phyloP scores from a whole-genome alignment of 2,888 invertebrate genomes.

The Conistra vaccinii region DNA sequence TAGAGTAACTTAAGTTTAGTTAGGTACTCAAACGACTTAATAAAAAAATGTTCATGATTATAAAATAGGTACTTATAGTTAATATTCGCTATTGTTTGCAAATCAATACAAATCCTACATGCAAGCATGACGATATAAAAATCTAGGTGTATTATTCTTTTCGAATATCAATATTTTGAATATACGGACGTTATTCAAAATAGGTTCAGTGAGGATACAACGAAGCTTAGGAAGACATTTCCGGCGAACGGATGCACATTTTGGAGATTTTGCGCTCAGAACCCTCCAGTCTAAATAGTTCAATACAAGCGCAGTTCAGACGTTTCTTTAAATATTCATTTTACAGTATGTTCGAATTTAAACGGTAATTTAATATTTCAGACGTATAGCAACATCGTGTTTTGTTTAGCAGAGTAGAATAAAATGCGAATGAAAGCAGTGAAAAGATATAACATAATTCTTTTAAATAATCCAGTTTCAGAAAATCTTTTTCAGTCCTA shows the following conservation, averaged over 20 bases:
- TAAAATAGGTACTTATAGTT: not conserved
- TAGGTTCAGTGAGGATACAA: slow-evolving; percentile 79
- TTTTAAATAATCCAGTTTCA: slow-evolving; percentile 1
- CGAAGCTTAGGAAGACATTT: slow-evolving; percentile 84
- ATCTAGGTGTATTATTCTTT: slow-evolving; percentile 55
- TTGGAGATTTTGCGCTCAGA: slow-evolving; percentile 85
- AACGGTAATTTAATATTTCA: slow-evolving; percentile 22
- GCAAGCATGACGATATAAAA: slow-evolving; percentile 13
- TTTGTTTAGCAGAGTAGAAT: not conserved
- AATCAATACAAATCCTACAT: slow-evolving; percentile 3
- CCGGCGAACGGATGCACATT: slow-evolving; percentile 85
- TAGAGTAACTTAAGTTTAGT: not conserved
- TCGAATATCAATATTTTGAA: slow-evolving; percentile 67
- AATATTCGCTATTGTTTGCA: not conserved
- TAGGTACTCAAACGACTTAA: slow-evolving; percentile 6
- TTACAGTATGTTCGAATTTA: slow-evolving; percentile 71
- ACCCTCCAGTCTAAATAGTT: slow-evolving; percentile 79
- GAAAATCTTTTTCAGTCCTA: slow-evolving; percentile 3
- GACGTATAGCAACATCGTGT: not conserved
- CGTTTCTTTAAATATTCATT: slow-evolving; percentile 78
- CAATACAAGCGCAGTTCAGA: slow-evolving; percentile 76
- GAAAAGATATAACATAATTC: not conserved
- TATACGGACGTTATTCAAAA: slow-evolving; percentile 79
- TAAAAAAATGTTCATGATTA: slow-evolving; percentile 1
- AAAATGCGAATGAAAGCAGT: not conserved